Evolutionary conservation across 2,888 invertebrate species (phyloP).

Genomic region (Odontocolon sp.): DNA sequence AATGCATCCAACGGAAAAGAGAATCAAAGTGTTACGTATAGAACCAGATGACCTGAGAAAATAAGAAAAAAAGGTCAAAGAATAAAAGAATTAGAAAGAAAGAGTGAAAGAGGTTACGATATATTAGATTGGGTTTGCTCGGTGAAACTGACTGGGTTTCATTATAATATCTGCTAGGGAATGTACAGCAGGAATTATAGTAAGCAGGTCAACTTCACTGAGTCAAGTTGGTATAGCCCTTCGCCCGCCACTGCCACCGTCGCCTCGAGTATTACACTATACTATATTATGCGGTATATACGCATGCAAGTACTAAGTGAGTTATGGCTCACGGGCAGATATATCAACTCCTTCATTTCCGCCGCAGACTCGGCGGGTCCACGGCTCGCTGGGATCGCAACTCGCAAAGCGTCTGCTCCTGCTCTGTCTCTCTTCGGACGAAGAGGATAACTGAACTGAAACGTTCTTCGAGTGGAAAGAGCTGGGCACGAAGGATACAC

Average conservation of each 20-base stretch:
- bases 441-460: conserved; percentile 33
- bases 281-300: conserved; percentile 48
- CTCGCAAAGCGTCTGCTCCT: conserved; percentile 43
- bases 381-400: conserved; percentile 52
- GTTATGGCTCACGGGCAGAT: conserved; percentile 78
- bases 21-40: no score
- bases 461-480: conserved; percentile 41
- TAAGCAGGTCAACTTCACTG: no score
- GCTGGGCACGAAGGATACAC: conserved; percentile 8
- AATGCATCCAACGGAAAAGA: no score
- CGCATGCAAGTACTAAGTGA: conserved; percentile 74
- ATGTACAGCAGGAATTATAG: no score
- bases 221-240: conserved; percentile 10
- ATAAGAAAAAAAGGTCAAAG: neutral
- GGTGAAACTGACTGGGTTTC: no score
- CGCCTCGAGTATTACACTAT: conserved; percentile 45
- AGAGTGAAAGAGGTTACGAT: conserved; percentile 29
- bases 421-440: neutral
- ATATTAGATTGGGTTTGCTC: no score
- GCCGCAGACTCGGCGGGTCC: conserved; percentile 75
- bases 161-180: no score
- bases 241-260: conserved; percentile 41
- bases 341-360: conserved; percentile 80
- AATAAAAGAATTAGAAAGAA: conserved; percentile 21
- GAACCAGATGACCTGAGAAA: neutral